A percentile compares a stretch with the other conserved stretches of the same genome.
Evolutionary conservation across 2,888 invertebrate genomes (phyloP).

Genomic region (Euspilapteryx auroguttella): DNA sequence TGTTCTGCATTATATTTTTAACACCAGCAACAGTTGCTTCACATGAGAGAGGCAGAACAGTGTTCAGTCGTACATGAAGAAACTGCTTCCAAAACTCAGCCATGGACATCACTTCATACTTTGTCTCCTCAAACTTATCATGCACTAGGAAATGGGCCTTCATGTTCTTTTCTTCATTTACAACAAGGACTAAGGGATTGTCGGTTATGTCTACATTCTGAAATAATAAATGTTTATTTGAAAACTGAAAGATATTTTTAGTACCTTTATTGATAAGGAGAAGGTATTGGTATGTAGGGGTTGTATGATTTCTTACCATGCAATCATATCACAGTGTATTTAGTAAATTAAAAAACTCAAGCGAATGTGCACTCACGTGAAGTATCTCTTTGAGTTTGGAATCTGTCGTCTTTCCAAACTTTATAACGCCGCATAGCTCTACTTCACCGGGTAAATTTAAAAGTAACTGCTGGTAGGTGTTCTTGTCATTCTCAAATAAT

Average conservation of each 20-base stretch:
- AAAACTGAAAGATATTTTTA: no score
- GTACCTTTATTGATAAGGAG: no score
- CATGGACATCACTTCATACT: conserved; percentile 64
- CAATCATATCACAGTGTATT: no score
- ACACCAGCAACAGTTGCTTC: conserved; percentile 62
- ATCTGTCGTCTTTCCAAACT: conserved; percentile 65
- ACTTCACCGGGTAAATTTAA: conserved; percentile 75
- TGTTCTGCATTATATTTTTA: conserved; percentile 63
- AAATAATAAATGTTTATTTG: conserved; percentile 10
- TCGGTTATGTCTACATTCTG: conserved; percentile 78
- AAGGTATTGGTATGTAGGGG: no score
- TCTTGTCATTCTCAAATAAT: conserved; percentile 57
- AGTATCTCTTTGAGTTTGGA: conserved; percentile 64
- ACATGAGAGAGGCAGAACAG: conserved; percentile 66
- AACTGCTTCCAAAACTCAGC: conserved; percentile 70
- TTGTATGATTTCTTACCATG: no score
- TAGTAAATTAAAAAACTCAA: no score
- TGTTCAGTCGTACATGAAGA: conserved; percentile 68
- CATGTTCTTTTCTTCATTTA: conserved; percentile 54
- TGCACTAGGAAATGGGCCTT: conserved; percentile 71
- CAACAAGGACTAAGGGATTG: conserved; percentile 70
- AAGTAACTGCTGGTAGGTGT: conserved; percentile 52
- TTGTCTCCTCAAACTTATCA: conserved; percentile 68
- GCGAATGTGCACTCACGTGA: no score
- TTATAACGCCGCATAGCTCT: conserved; percentile 75